Evolutionary conservation across 2,113 vertebrate genomes (phyloP).

Genomic region (Tachycineta bicolor): DNA sequence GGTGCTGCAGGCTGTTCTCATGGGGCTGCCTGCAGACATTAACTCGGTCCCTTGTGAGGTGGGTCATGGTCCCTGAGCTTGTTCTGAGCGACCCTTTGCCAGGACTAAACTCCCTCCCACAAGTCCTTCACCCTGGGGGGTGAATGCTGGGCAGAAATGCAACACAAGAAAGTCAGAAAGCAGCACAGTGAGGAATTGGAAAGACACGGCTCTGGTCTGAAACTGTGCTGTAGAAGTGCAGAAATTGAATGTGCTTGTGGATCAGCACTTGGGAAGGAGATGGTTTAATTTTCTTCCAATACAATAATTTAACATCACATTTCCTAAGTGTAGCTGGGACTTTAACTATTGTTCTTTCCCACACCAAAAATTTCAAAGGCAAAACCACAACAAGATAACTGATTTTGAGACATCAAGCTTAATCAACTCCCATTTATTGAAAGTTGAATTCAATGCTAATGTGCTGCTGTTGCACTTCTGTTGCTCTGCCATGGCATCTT

Average conservation of each 20-base stretch:
- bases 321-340: background rate
- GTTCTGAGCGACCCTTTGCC: background rate
- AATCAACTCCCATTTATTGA: background rate
- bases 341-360: background rate
- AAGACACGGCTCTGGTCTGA: background rate
- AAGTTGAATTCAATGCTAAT: background rate
- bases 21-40: fast-evolving
- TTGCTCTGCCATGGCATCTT: background rate
- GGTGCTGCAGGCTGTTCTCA: background rate
- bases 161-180: background rate
- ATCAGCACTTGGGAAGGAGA: background rate
- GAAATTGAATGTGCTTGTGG: background rate
- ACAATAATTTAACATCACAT: background rate
- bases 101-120: background rate
- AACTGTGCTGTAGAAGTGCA: background rate
- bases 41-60: fast-evolving
- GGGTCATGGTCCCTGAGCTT: background rate
- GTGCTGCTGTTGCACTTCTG: background rate
- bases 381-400: background rate
- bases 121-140: background rate
- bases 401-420: background rate
- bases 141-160: background rate
- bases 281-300: background rate
- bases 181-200: background rate
- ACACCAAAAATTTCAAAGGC: background rate